Conservation (phyloP, 2,888 invertebrate species). For the Mylabris sibirica region DNA sequence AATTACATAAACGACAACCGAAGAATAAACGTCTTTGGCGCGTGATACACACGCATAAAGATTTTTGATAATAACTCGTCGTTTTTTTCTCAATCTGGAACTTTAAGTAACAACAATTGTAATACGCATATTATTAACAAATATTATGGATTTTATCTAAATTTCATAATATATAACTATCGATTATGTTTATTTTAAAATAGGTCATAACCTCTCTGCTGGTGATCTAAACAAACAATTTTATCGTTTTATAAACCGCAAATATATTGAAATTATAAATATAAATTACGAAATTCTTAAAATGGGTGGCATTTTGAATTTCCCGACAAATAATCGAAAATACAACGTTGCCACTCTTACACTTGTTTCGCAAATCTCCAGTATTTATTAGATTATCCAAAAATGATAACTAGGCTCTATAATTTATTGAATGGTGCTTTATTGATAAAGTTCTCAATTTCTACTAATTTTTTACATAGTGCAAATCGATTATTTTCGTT, state of each 20-base stretch:
- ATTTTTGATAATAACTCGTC: neutral
- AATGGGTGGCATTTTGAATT: neutral
- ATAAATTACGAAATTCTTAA: neutral
- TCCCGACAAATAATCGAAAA: neutral
- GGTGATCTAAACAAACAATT: neutral
- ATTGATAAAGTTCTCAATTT: no score
- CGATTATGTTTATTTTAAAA: constrained; percentile 1
- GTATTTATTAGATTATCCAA: neutral
- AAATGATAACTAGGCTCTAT: neutral
- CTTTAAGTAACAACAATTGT: neutral
- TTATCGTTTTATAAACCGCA: neutral
- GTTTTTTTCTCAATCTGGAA: neutral
- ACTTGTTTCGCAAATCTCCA: neutral
- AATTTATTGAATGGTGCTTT: no score
- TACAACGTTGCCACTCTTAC: neutral
- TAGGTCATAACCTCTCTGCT: constrained; percentile 4
- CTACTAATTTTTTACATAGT: no score
- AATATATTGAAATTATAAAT: neutral
- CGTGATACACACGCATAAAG: neutral
- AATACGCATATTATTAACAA: neutral
- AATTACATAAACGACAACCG: neutral
- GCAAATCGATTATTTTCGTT: neutral
- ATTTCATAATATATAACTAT: neutral
- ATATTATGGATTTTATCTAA: neutral
- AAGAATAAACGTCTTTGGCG: neutral